Conservation (phyloP, 2,888 invertebrate genomes). For the Leucania comma region DNA sequence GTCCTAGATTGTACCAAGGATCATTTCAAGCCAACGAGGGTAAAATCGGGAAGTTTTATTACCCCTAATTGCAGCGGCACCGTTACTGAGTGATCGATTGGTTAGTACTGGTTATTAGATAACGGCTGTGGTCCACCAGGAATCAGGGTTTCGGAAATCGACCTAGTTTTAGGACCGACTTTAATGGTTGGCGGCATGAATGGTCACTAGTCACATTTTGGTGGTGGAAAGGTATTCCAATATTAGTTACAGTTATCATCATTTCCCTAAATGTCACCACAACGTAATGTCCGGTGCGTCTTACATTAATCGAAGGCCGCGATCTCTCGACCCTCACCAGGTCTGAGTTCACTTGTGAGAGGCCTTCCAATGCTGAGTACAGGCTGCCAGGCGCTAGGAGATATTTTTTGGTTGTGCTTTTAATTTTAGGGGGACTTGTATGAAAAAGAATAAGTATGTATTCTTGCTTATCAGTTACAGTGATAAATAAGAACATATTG, state of each 20-base stretch:
- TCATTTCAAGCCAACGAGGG: constrained; percentile 54
- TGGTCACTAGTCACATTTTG: background rate
- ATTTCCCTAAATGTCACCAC: too few relatives aligned
- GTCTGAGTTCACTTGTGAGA: too few relatives aligned
- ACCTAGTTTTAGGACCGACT: background rate
- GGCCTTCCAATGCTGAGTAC: too few relatives aligned
- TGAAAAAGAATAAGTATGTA: too few relatives aligned
- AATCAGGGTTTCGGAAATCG: constrained; percentile 22
- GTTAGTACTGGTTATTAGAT: constrained; percentile 47
- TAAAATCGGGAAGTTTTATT: constrained; percentile 62
- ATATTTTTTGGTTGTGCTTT: too few relatives aligned
- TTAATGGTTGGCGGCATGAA: background rate
- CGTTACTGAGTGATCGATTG: constrained; percentile 54
- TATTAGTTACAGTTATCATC: constrained; percentile 3
- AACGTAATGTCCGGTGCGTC: too few relatives aligned
- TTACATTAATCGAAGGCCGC: too few relatives aligned
- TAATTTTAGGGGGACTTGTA: too few relatives aligned
- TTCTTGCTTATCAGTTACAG: too few relatives aligned
- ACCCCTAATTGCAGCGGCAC: constrained; percentile 65
- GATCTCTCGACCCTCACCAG: too few relatives aligned
- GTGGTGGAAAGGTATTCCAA: background rate
- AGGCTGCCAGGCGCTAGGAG: too few relatives aligned
- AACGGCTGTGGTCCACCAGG: constrained; percentile 25
- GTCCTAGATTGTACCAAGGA: constrained; percentile 44
- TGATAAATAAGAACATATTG: too few relatives aligned